Percentiles rank a stretch among this genome's conserved stretches.
These are phyloP conservation scores for Hofmannophila pseudospretella DNA, from an alignment of 2,888 invertebrate species.

Conservation along the genomic window DNA sequence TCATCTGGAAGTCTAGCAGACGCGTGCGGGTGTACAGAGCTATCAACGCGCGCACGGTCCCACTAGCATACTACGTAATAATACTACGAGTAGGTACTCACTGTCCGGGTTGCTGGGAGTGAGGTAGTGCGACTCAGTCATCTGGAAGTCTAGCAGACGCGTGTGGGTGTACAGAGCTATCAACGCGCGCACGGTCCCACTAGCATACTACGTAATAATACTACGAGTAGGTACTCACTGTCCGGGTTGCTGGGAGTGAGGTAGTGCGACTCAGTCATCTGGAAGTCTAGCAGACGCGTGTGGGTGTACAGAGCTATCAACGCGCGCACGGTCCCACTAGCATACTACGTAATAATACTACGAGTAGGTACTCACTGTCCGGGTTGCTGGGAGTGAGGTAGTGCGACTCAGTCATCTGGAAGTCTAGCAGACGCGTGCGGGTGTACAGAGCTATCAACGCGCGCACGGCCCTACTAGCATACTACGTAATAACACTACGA, in stretches of 20 bases:
- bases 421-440: background rate
- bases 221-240: background rate
- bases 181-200: constrained; percentile 88
- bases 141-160: constrained; percentile 89
- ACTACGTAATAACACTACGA: too few relatives aligned
- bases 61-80: too few relatives aligned
- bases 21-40: constrained; percentile 92
- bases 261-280: background rate
- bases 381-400: constrained; percentile 21
- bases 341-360: too few relatives aligned
- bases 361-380: constrained; percentile 47
- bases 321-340: too few relatives aligned
- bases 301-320: too few relatives aligned
- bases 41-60: constrained; percentile 89
- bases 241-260: constrained; percentile 20
- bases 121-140: constrained; percentile 79
- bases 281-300: background rate
- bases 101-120: constrained; percentile 55
- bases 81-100: too few relatives aligned
- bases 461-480: too few relatives aligned
- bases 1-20: constrained; percentile 88
- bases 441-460: too few relatives aligned
- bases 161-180: constrained; percentile 92
- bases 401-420: background rate
- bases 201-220: too few relatives aligned